Base-by-base conservation (phyloP, 2,888 invertebrate species). In the Colostygia pectinataria region DNA sequence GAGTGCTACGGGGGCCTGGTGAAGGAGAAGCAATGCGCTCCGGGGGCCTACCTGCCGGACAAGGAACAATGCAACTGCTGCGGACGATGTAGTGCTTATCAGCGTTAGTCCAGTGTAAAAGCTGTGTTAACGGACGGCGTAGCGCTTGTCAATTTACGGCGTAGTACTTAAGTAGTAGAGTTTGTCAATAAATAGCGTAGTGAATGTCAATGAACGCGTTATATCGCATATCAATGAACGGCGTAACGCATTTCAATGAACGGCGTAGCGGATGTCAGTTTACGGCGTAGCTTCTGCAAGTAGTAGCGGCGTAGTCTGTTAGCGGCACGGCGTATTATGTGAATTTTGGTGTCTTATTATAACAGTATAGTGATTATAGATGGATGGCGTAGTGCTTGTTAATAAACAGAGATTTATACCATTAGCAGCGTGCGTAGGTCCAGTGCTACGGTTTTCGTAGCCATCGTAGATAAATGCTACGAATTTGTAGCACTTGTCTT, bases 51-150 rank as follows among this genome's bases (percentile, higher is more conserved):
- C 62, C 50, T 86, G 1, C 89, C 89, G 0, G 81, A 84, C 38
- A 79, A 66, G 48, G 71, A 77, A 0, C 68, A 71, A 15, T 89
- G 89, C 58, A 89, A 89, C 65, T 89, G 89, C 55, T 89, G 89
- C 5, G 89, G 89, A 0, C 63, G 51, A 3, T 89, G 89, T 63
- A 89, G 88, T 56, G 25, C 65, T 10, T 86, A 77, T 45, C 76
- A 80, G 12, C 89, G 87, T 88, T 8, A 80, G 83, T 32, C n/a
- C n/a, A n/a, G n/a, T n/a, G n/a, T n/a, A n/a, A n/a, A n/a, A n/a
- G n/a, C n/a, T n/a, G n/a, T n/a, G 20, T 2, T 6, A 2, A 41
- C 31, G 41, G 6, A 9, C 2, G 24, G 1, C 25, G 41, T 41
- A 41, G 41, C 24, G n/a, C 15, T 41, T 24, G 27, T 10, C 15